These are phyloP conservation scores for Chrysopa pallens DNA, from an alignment of 1,140 invertebrate species.

Conservation along the genomic window DNA sequence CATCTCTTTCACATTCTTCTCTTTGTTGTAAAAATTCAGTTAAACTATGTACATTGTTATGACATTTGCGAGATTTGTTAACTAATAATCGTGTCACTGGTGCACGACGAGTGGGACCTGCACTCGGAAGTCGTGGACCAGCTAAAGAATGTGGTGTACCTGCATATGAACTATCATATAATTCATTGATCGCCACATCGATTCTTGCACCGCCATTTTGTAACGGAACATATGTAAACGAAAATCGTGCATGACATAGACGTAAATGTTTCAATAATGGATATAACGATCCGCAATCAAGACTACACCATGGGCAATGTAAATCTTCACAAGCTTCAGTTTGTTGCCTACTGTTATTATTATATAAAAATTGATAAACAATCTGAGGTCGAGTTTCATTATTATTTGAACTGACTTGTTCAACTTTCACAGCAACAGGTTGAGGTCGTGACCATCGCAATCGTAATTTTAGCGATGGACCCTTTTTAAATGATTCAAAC, in stretches of 20 bases:
- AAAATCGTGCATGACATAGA: slow-evolving; percentile 81
- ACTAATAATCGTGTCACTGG: slow-evolving; percentile 79
- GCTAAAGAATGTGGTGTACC: slow-evolving; percentile 86
- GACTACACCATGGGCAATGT: slow-evolving; percentile 86
- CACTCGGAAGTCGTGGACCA: slow-evolving; percentile 39
- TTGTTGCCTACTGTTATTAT: slow-evolving; percentile 86
- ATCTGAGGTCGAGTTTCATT: slow-evolving; percentile 34
- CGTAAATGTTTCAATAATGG: slow-evolving; percentile 85
- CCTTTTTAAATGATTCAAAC: slow-evolving; percentile 51
- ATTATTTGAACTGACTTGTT: slow-evolving; percentile 11
- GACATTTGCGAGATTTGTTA: slow-evolving; percentile 52
- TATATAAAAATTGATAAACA: slow-evolving; percentile 91
- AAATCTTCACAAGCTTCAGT: slow-evolving; percentile 85
- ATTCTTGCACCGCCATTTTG: slow-evolving; percentile 73
- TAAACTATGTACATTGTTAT: slow-evolving; percentile 37
- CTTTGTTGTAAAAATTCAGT: slow-evolving; percentile 63
- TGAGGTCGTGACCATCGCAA: slow-evolving; percentile 59
- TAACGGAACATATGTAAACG: slow-evolving; percentile 64
- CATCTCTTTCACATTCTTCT: slow-evolving; percentile 60
- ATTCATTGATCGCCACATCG: slow-evolving; percentile 88
- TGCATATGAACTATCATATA: slow-evolving; percentile 87
- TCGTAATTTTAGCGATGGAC: slow-evolving; percentile 66
- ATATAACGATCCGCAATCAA: slow-evolving; percentile 76
- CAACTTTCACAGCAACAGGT: slow-evolving; percentile 26
- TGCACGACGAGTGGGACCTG: slow-evolving; percentile 65